Evolutionary conservation across 2,888 invertebrate species (phyloP).

Genomic region (Toxonevra muliebris): DNA sequence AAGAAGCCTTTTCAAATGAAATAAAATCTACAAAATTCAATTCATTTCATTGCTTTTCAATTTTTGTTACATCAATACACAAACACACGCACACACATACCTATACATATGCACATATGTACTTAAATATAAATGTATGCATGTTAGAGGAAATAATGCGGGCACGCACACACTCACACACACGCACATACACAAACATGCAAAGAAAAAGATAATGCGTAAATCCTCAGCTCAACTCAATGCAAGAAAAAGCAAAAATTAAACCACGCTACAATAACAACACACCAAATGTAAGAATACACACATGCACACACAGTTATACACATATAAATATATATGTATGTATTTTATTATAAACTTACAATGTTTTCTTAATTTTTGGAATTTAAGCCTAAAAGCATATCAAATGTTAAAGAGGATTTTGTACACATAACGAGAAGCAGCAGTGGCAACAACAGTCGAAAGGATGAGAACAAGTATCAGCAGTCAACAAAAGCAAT

Average conservation of each 20-base stretch:
- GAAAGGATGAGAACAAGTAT: too few relatives aligned
- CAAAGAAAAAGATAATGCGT: background rate
- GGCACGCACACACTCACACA: conserved; percentile 30
- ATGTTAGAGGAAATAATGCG: conserved; percentile 21
- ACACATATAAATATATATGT: background rate
- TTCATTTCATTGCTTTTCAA: conserved; percentile 15
- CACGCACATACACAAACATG: conserved; percentile 41
- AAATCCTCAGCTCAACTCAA: too few relatives aligned
- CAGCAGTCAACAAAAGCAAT: too few relatives aligned
- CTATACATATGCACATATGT: background rate
- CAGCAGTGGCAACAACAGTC: too few relatives aligned
- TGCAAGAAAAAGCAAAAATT: too few relatives aligned
- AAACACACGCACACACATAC: background rate
- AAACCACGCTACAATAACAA: too few relatives aligned
- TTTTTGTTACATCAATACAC: conserved; percentile 11
- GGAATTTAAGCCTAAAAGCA: too few relatives aligned
- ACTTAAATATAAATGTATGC: background rate
- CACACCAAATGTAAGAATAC: too few relatives aligned
- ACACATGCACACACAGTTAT: background rate
- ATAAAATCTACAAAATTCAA: conserved; percentile 20
- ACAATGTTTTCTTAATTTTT: too few relatives aligned
- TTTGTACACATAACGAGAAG: too few relatives aligned
- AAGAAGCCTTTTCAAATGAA: conserved; percentile 3
- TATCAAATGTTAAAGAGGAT: too few relatives aligned
- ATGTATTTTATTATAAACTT: too few relatives aligned